phyloP scores from a whole-genome alignment of 1,140 invertebrate genomes.

The Calliphora vicina region DNA sequence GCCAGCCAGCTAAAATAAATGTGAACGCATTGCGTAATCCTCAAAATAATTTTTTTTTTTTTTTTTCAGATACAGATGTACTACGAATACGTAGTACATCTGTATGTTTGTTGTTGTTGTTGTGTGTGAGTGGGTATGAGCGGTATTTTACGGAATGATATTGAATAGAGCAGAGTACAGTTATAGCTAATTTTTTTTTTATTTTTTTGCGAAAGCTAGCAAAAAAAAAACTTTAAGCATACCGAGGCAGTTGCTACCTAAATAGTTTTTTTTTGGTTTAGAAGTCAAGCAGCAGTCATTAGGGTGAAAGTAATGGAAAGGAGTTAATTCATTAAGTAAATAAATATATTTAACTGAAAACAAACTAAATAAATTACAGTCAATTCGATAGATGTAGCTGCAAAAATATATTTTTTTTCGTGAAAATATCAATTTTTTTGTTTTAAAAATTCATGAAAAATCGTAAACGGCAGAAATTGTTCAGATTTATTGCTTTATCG shows the following conservation, averaged over 20 bases:
- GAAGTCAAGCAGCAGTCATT: neutral
- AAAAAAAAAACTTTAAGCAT: neutral
- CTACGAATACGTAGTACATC: neutral
- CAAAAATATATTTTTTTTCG: too few species aligned
- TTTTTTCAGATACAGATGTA: neutral
- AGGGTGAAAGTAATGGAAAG: too few species aligned
- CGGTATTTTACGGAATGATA: neutral
- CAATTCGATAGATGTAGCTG: too few species aligned
- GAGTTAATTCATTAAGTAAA: too few species aligned
- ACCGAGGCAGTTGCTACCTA: neutral
- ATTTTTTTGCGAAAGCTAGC: slow-evolving; percentile 4
- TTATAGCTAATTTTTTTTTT: slow-evolving; percentile 20
- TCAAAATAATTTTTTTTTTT: too few species aligned
- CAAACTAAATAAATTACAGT: too few species aligned
- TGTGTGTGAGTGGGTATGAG: neutral
- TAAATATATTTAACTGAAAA: too few species aligned
- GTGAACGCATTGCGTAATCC: slow-evolving; percentile 60
- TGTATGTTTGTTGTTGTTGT: neutral
- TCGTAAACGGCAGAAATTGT: too few species aligned
- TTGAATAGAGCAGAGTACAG: neutral
- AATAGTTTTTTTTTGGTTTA: neutral
- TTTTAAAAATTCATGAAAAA: too few species aligned
- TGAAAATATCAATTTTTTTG: too few species aligned
- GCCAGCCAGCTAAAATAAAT: slow-evolving; percentile 24
- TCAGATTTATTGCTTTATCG: too few species aligned